A percentile compares a stretch with the other conserved stretches of the same genome.
phyloP scores from a whole-genome alignment of 2,113 vertebrate species.

The Butastur rufipennis region DNA sequence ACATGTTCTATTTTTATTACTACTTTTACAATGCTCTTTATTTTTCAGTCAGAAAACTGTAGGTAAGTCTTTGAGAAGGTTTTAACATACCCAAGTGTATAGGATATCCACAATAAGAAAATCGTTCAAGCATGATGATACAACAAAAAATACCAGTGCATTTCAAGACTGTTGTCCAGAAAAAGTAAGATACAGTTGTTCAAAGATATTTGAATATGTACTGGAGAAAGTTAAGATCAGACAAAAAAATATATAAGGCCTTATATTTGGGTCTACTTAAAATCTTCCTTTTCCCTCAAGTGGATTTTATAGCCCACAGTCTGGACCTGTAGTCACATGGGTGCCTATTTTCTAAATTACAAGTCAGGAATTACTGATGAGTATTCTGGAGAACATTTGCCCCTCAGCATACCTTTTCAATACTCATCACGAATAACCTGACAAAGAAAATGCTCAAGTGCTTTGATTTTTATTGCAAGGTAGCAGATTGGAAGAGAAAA shows the following conservation, averaged over 20 bases:
- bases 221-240: neutral
- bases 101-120: neutral
- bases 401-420: neutral
- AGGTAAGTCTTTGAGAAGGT: neutral
- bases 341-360: neutral
- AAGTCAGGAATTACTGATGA: neutral
- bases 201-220: neutral
- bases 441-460: neutral
- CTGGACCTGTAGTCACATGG: neutral
- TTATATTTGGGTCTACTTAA: neutral
- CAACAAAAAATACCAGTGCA: neutral
- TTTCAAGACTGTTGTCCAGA: neutral
- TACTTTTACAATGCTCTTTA: neutral
- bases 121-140: neutral
- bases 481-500: neutral
- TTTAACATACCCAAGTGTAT: neutral
- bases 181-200: neutral
- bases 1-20: neutral
- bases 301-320: accelerated
- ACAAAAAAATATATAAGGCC: neutral
- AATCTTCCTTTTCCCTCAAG: neutral
- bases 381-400: neutral
- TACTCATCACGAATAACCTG: neutral
- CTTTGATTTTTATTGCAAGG: neutral
- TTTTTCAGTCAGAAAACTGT: neutral